Evolutionary conservation across 2,113 vertebrate species (phyloP).

Genomic region (Meriones unguiculatus): DNA sequence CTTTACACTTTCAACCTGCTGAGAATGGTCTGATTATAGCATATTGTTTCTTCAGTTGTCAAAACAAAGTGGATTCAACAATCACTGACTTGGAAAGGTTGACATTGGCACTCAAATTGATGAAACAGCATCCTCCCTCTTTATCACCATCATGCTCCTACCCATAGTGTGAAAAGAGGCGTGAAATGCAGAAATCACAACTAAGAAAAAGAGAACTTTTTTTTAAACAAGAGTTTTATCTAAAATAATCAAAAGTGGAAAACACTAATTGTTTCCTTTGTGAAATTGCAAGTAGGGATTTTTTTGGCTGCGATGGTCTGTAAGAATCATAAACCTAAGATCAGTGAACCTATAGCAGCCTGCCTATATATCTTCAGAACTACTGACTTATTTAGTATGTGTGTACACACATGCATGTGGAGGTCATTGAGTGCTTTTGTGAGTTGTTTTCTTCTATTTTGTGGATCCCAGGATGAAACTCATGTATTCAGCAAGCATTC

Average conservation of each 20-base stretch:
- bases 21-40: neutral
- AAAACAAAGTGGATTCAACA: neutral
- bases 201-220: neutral
- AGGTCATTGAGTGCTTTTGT: neutral
- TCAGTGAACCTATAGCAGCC: neutral
- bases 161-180: neutral
- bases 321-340: neutral
- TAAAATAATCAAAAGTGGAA: neutral
- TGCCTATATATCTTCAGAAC: neutral
- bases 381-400: neutral
- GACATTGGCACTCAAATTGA: neutral
- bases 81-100: neutral
- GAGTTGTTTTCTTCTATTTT: neutral
- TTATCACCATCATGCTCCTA: neutral
- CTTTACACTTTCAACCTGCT: rapidly evolving
- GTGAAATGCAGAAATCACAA: neutral
- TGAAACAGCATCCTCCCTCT: neutral
- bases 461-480: neutral
- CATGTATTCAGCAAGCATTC: neutral
- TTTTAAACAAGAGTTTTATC: neutral
- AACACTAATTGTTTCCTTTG: neutral
- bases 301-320: neutral
- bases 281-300: neutral
- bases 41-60: neutral
- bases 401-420: neutral